Evolutionary conservation across 1,140 invertebrate species (phyloP), one percentile per base, ranked within the genome.

Genomic region (Schlechtendalia chinensis): DNA sequence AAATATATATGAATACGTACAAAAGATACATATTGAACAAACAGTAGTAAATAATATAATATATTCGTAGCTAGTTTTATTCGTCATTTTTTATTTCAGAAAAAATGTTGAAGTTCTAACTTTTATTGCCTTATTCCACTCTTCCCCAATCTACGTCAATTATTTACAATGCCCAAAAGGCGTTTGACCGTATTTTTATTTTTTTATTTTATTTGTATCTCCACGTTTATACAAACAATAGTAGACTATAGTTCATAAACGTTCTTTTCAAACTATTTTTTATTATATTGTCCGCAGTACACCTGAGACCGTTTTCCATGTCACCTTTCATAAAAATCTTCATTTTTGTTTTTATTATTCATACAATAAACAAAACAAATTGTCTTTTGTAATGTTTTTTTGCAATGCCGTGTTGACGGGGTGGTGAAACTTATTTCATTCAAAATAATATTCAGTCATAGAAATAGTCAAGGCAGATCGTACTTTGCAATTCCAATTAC

Each of bases 251-350:
- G 45, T 47, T 69, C 65, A 47, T 69, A 69, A 69, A 47, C 65
- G 39, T 69, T 47, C 65, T 47, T 69, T 69, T 69, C 65, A 69
- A 69, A 47, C 65, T 69, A 39, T 69, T 69, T 69, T 69, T 69
- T 6, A 69, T 22, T 47, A 19, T 69, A 69, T 69, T 69, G n/a
- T 69, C 22, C 65, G 39, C 65, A 47, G 39, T 69, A 69, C 65
- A 69, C 65, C 65, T 69, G 65, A 69, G 39, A 69, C 65, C 65
- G 5, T 47, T 69, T 69, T 69, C 65, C 22, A 45, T n/a, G 65
- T 69, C 16, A 39, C 14, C n/a, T 69, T 69, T 47, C 45, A 47
- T 19, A 39, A 69, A n/a, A 22, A 10, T 67, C 63, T 69, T 22
- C 22, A 47, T 69, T 69, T 47, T 69, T 69, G 16, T 69, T 14